These are phyloP conservation scores for Cyanocitta stelleri DNA, from an alignment of 2,113 vertebrate species.

Conservation along the genomic window DNA sequence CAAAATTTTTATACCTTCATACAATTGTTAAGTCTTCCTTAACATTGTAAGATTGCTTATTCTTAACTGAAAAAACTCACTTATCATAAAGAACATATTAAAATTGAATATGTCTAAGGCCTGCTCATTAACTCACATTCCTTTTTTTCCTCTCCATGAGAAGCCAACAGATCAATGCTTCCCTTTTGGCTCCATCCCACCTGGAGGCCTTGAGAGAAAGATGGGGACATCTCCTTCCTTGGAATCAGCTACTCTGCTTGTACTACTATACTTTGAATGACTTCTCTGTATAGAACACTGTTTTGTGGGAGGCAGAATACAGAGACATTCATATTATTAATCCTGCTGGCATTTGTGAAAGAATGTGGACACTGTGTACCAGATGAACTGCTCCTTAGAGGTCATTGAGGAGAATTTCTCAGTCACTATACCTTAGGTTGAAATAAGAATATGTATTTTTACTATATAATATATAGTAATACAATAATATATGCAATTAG, in stretches of 20 bases:
- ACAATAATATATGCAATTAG: background rate
- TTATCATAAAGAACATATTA: background rate
- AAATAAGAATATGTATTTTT: background rate
- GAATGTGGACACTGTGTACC: background rate
- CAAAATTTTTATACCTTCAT: background rate
- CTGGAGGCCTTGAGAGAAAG: background rate
- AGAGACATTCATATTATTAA: background rate
- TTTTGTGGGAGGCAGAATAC: background rate
- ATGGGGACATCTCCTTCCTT: background rate
- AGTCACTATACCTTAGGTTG: background rate
- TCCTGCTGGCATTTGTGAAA: background rate
- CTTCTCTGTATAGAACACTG: background rate
- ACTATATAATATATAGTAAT: background rate
- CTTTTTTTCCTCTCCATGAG: background rate
- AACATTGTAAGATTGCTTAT: background rate
- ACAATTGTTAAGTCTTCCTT: background rate
- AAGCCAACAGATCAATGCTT: background rate
- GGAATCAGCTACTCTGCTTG: background rate
- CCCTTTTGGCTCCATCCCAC: background rate
- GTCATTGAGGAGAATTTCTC: background rate
- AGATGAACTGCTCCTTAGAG: background rate
- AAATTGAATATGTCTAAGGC: background rate
- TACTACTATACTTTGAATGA: background rate
- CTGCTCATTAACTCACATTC: background rate
- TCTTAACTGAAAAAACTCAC: background rate